Conservation (phyloP, 2,888 invertebrate genomes). For the Leucophora obtusa region DNA sequence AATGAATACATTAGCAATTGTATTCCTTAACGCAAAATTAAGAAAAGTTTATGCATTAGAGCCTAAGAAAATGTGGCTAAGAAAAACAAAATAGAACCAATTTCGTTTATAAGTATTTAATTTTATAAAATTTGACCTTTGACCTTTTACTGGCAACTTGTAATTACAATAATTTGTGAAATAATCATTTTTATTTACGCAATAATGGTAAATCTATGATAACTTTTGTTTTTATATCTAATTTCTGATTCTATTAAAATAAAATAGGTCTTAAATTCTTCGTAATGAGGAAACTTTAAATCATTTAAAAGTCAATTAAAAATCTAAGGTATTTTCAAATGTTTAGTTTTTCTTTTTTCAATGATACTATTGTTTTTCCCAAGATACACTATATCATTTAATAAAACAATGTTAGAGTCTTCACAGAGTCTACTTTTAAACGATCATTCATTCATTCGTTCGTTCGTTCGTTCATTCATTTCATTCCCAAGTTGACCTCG, state of each 20-base stretch:
- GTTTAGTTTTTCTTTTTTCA: slow-evolving; percentile 1
- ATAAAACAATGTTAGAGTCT: slow-evolving; percentile 8
- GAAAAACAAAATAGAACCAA: no score
- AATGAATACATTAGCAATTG: no score
- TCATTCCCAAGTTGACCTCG: slow-evolving; percentile 43
- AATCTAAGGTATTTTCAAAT: slow-evolving; percentile 30
- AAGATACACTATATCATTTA: slow-evolving; percentile 34
- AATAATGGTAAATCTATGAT: no score
- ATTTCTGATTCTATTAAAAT: neutral
- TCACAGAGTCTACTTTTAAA: slow-evolving; percentile 28
- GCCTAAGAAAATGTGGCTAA: no score
- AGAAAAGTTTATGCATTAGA: no score
- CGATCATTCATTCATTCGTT: neutral
- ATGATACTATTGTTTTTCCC: slow-evolving; percentile 26
- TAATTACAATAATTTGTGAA: no score
- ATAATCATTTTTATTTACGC: no score
- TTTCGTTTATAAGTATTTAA: no score
- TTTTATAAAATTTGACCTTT: neutral
- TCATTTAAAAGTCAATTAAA: slow-evolving; percentile 51
- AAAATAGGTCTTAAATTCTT: neutral
- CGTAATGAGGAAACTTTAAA: slow-evolving; percentile 46
- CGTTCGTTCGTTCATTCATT: neutral
- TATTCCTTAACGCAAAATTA: no score
- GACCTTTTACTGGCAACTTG: neutral
- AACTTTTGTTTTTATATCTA: no score